phyloP scores from a whole-genome alignment of 1,140 invertebrate genomes.

The Batillaria attramentaria region DNA sequence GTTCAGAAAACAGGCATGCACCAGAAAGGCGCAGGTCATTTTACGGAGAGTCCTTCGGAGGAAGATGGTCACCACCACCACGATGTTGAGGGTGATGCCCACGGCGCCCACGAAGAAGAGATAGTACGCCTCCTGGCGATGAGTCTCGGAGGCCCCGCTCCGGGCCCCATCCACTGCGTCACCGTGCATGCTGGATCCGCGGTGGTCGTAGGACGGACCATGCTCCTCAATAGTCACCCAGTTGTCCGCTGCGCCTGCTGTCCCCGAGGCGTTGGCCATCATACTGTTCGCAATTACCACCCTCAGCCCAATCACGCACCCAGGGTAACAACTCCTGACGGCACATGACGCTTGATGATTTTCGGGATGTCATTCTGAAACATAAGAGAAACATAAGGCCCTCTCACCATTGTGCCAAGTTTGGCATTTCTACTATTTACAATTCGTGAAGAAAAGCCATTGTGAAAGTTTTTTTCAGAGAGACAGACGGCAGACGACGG shows the following conservation, averaged over 20 bases:
- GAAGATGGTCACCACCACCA: constrained; percentile 62
- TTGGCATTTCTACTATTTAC: too few species aligned
- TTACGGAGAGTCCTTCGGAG: constrained; percentile 55
- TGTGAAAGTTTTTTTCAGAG: too few species aligned
- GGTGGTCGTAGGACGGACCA: constrained; percentile 12
- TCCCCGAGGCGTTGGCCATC: background rate
- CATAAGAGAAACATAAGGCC: too few species aligned
- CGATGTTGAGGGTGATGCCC: constrained; percentile 66
- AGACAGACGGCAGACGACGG: too few species aligned
- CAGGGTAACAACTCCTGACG: too few species aligned
- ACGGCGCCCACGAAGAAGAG: constrained; percentile 64
- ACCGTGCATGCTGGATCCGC: background rate
- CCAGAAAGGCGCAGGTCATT: constrained; percentile 69
- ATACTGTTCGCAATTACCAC: too few species aligned
- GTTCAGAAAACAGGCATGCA: constrained; percentile 68
- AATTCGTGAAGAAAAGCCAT: too few species aligned
- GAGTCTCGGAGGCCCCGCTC: constrained; percentile 28
- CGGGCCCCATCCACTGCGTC: background rate
- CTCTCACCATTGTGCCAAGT: too few species aligned
- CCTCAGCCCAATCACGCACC: too few species aligned
- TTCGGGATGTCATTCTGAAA: too few species aligned
- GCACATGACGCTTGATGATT: too few species aligned
- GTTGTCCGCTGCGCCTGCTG: background rate
- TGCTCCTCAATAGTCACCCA: constrained; percentile 11
- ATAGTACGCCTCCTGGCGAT: constrained; percentile 67